phyloP scores from a whole-genome alignment of 2,113 vertebrate genomes.

The Myotis lucifugus region DNA sequence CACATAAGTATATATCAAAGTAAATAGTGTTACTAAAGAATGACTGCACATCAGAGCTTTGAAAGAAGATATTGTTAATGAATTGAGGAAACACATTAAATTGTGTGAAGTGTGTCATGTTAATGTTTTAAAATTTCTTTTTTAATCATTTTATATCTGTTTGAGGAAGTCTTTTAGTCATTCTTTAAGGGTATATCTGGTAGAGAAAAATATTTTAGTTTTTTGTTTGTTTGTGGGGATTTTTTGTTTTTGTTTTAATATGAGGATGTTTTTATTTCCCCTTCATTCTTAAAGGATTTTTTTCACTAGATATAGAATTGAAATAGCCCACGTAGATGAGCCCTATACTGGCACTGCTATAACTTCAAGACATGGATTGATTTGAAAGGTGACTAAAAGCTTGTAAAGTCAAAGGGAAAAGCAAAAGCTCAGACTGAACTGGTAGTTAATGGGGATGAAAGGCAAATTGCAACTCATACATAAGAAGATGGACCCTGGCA shows the following conservation, averaged over 20 bases:
- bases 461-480: background rate
- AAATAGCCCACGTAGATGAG: background rate
- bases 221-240: background rate
- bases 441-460: background rate
- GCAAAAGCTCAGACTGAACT: background rate
- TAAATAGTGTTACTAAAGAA: background rate
- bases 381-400: background rate
- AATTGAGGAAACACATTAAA: background rate
- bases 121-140: background rate
- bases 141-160: background rate
- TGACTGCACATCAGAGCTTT: background rate
- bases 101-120: background rate
- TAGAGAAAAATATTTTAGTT: background rate
- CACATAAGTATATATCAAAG: background rate
- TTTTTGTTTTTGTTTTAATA: background rate
- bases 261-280: background rate
- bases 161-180: background rate
- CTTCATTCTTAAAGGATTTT: background rate
- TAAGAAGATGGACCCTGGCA: background rate
- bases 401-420: background rate
- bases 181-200: background rate
- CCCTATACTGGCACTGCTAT: background rate
- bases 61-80: background rate
- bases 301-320: background rate
- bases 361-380: background rate